Evolutionary conservation across 1,140 invertebrate species (phyloP).

Genomic region (Rhyacophila brunnea): DNA sequence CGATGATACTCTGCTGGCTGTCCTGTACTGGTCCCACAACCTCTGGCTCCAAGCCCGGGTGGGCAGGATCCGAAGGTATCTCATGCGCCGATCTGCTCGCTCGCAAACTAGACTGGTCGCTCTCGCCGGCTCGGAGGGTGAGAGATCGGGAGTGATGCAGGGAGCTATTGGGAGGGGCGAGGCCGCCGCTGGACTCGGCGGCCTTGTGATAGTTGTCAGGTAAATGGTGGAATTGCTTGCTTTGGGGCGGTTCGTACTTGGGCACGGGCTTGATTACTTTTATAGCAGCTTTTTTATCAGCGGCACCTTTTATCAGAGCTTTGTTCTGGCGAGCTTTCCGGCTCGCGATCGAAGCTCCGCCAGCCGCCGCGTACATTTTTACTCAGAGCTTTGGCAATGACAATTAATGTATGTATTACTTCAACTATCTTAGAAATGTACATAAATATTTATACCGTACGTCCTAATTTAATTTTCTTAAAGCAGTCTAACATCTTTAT

Average conservation of each 20-base stretch:
- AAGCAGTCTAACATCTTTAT: too few species aligned
- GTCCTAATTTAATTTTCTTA: too few species aligned
- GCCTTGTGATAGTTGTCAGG: slow-evolving; percentile 42
- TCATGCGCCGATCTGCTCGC: slow-evolving; percentile 30
- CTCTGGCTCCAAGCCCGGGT: slow-evolving; percentile 19
- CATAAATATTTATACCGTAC: background rate
- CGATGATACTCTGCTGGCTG: slow-evolving; percentile 41
- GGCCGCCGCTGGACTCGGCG: background rate
- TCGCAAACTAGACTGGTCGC: slow-evolving; percentile 13
- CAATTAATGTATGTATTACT: background rate
- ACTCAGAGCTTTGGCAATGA: background rate
- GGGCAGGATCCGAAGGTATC: slow-evolving; percentile 21
- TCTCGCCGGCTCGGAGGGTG: slow-evolving; percentile 22
- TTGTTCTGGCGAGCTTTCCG: slow-evolving; percentile 62
- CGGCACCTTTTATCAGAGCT: slow-evolving; percentile 46
- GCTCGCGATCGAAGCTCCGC: slow-evolving; percentile 69
- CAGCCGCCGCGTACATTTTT: slow-evolving; percentile 72
- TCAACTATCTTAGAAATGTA: background rate
- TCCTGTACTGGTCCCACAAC: slow-evolving; percentile 40
- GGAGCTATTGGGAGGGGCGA: slow-evolving; percentile 13
- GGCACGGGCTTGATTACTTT: slow-evolving; percentile 39
- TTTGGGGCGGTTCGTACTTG: slow-evolving; percentile 35
- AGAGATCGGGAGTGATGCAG: slow-evolving; percentile 30
- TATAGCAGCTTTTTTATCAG: slow-evolving; percentile 27
- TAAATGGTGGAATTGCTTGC: slow-evolving; percentile 57